Percentiles rank a stretch among this genome's conserved stretches.
These are phyloP conservation scores for Pycnonotus jocosus DNA, from an alignment of 2,113 vertebrate genomes.

Conservation along the genomic window DNA sequence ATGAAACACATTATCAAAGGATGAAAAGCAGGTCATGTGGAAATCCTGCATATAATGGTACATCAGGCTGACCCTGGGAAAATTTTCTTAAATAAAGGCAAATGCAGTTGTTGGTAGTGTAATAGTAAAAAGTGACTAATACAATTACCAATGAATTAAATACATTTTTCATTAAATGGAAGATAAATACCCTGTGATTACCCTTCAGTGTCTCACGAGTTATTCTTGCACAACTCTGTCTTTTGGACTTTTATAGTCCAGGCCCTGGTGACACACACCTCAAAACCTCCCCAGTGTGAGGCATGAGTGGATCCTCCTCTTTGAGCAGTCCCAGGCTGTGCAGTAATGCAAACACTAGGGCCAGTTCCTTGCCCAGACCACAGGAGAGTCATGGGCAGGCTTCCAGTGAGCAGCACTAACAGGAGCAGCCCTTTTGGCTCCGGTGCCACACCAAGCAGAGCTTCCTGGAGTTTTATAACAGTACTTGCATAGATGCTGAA, in stretches of 20 bases:
- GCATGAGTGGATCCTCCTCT: background rate
- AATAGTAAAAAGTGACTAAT: background rate
- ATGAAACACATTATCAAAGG: background rate
- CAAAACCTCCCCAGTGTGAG: background rate
- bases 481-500: background rate
- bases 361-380: background rate
- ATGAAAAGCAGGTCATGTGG: background rate
- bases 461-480: background rate
- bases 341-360: background rate
- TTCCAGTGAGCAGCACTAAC: background rate
- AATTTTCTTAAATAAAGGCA: background rate
- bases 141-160: background rate
- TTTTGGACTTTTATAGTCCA: background rate
- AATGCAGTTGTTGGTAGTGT: background rate
- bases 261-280: rapidly evolving
- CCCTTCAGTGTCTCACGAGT: background rate
- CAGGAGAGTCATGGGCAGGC: background rate
- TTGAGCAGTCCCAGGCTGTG: background rate
- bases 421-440: background rate
- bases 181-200: background rate
- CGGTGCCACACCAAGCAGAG: background rate
- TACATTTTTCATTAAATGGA: background rate
- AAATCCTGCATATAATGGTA: background rate
- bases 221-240: background rate
- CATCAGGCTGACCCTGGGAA: background rate